phyloP scores from a whole-genome alignment of 2,113 vertebrate genomes.

The Pogona vitticeps region DNA sequence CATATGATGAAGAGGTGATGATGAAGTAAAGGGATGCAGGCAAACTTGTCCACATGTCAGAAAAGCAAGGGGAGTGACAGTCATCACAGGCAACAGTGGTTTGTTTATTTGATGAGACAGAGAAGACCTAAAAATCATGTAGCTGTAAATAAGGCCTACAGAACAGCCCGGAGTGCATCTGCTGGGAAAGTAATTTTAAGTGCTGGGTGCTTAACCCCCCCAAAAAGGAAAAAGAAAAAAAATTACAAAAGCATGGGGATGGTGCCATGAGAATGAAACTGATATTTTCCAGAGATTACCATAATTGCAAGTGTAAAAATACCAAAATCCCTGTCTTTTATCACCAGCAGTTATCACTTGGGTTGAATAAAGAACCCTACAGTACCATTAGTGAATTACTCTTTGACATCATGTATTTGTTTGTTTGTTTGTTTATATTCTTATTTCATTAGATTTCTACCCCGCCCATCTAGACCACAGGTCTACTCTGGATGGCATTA shows the following conservation, averaged over 20 bases:
- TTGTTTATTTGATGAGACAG: not conserved
- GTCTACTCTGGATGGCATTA: too few species aligned
- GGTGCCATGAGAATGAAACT: not conserved
- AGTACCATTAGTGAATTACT: not conserved
- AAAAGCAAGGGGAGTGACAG: not conserved
- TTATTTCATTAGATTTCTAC: too few species aligned
- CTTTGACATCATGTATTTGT: not conserved
- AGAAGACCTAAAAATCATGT: not conserved
- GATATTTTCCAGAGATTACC: not conserved
- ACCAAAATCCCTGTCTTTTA: not conserved
- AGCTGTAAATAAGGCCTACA: not conserved
- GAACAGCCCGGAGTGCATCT: constrained; percentile 2
- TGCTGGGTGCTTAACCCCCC: not conserved
- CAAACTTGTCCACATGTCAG: not conserved
- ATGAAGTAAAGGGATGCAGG: not conserved
- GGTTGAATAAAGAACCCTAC: not conserved
- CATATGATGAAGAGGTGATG: not conserved
- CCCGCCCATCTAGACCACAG: too few species aligned
- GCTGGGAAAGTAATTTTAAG: not conserved
- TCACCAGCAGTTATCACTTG: not conserved
- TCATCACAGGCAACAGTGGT: not conserved
- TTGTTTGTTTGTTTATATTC: too few species aligned
- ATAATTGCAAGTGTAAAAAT: not conserved
- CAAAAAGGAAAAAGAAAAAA: not conserved
- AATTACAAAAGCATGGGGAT: not conserved